Conservation (phyloP, 1,140 invertebrate species). For the Mya arenaria region DNA sequence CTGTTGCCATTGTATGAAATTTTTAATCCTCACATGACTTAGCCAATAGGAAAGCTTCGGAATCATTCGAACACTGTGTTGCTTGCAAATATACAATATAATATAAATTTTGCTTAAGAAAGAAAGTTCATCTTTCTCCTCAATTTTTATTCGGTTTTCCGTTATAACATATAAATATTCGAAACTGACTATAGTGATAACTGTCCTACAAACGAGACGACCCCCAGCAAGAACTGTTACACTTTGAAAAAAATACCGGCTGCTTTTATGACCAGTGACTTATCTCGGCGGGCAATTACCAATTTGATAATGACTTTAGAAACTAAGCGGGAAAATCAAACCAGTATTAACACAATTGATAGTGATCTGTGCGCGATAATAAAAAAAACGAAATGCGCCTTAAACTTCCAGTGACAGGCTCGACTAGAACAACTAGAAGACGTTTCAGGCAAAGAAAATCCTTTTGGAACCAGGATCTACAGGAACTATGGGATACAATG, state of each 20-base stretch:
- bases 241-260: constrained; percentile 2
- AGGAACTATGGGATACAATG: constrained; percentile 28
- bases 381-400: constrained; percentile 28
- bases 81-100: too few species aligned
- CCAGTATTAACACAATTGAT: constrained; percentile 42
- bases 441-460: constrained; percentile 20
- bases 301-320: constrained; percentile 26
- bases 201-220: too few species aligned
- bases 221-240: too few species aligned
- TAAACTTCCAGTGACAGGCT: not conserved
- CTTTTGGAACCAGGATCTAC: constrained; percentile 51
- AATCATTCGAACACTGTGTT: too few species aligned
- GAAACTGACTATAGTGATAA: too few species aligned
- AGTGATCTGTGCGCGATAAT: constrained; percentile 29
- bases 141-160: too few species aligned
- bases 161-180: too few species aligned
- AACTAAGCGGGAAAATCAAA: constrained; percentile 30
- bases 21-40: too few species aligned
- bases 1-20: too few species aligned
- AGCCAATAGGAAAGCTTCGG: too few species aligned
- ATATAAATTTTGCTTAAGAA: too few species aligned
- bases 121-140: too few species aligned
- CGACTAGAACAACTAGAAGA: not conserved
- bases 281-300: not conserved
- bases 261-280: constrained; percentile 21